phyloP scores from a whole-genome alignment of 2,888 invertebrate species.

The Periphyllus acericola region DNA sequence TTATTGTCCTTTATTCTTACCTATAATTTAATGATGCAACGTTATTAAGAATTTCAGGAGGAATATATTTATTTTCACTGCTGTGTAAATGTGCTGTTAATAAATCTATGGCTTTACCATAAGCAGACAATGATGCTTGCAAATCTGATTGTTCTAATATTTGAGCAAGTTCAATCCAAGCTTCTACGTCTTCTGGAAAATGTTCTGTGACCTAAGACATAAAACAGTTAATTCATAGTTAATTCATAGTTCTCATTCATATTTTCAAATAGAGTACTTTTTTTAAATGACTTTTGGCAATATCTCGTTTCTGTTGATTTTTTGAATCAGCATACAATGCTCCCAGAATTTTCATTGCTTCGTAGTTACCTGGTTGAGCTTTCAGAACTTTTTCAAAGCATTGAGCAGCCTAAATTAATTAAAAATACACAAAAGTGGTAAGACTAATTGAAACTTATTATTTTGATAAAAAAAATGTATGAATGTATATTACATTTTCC shows the following conservation, averaged over 20 bases:
- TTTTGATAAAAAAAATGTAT: neutral
- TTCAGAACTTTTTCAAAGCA: conserved; percentile 99
- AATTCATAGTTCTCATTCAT: neutral
- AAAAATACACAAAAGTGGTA: neutral
- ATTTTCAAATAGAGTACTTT: conserved; percentile 72
- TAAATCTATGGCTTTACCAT: conserved; percentile 91
- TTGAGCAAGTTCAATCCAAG: conserved; percentile 99
- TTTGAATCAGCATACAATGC: conserved; percentile 92
- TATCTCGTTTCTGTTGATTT: conserved; percentile 90
- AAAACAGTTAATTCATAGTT: neutral
- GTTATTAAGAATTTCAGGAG: conserved; percentile 97
- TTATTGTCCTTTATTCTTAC: conserved; percentile 66
- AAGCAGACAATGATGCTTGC: conserved; percentile 87
- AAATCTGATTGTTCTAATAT: conserved; percentile 96
- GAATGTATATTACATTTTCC: conserved; percentile 77
- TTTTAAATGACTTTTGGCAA: conserved; percentile 91
- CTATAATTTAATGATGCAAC: conserved; percentile 92
- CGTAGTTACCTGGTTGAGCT: conserved; percentile 96
- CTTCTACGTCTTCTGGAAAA: conserved; percentile 98
- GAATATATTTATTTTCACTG: conserved; percentile 87
- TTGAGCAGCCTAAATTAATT: conserved; percentile 81
- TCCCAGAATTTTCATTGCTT: conserved; percentile 99
- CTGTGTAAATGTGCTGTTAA: too few relatives aligned
- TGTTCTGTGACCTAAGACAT: conserved; percentile 84
- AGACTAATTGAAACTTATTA: neutral